Base-by-base conservation (phyloP, 2,113 vertebrate species). In the Boulengerochromis microlepis region DNA sequence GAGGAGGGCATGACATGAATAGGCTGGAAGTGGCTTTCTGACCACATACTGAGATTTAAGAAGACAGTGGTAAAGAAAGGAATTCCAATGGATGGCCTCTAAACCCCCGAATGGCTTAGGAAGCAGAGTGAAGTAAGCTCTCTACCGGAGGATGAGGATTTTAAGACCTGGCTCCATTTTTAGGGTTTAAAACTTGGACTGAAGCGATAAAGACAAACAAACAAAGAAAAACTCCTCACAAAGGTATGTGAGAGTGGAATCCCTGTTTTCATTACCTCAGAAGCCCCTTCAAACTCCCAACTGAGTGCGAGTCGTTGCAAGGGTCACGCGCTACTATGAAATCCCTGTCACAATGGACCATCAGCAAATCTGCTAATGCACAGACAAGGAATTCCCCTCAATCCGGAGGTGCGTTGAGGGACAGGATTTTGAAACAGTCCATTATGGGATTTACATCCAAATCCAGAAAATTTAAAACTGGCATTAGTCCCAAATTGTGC, bases 41-140 rank as follows among this genome's bases (percentile, higher is more conserved):
- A 88, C 91, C 90, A 82, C 92, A 93, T 82, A 71, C 83, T 85
- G 94, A 93, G 91, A 88, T 83, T 92, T 87, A 87, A 92, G 82
- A 84, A 82, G 66, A 86, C 66, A 86, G 8, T 16, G n/a, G 84
- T 61, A 80, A 56, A 78, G 29, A 80, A 83, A 76, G 88, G 82
- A 93, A 94, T 93, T 93, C 89, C 93, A 90, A 5, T 54, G 71
- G 56, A 89, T 86, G 61, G 80, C 81, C 91, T 87, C 84, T 84
- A 64, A 88, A 92, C 87, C 86, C 33, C 71, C 12, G 10, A 87
- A 89, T 81, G 84, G 56, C 52, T 74, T 71, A 11, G n/a, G 84
- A 85, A 84, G 81, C 82, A 83, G 8, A 80, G 52, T 47, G 16
- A 85, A 74, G 24, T 76, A 80, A 93, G 91, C 71, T 87, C 86